Percentiles rank a stretch among this genome's conserved stretches.
Evolutionary conservation across 2,797 vertebrate genomes (phyloP).

Genomic region (Tiaroga cobitis): DNA sequence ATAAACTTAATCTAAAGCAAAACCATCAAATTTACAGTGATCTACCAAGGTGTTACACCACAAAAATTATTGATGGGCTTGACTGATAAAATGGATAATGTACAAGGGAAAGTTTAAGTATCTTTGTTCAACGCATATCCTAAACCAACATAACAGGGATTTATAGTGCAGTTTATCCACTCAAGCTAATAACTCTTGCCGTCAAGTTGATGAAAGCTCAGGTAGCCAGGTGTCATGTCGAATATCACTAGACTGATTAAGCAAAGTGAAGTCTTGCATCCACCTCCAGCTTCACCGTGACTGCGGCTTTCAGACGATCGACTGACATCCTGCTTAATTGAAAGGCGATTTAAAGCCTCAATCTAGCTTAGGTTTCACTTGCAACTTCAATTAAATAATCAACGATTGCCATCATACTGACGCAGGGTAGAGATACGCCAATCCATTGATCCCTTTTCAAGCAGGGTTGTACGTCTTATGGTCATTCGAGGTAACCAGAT

Average conservation of each 20-base stretch:
- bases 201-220: constrained; percentile 1
- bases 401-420: constrained; percentile 36
- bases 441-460: constrained; percentile 1
- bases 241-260: constrained; percentile 73
- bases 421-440: constrained; percentile 5
- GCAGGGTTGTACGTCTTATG: constrained; percentile 33
- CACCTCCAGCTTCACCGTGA: background rate
- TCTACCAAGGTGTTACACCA: background rate
- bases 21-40: background rate
- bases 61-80: background rate
- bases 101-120: background rate
- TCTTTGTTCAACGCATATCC: background rate
- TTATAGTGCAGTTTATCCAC: constrained; percentile 6
- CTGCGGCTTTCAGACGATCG: constrained; percentile 54
- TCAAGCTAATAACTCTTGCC: constrained; percentile 1
- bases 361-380: constrained; percentile 66
- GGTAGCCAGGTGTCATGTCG: constrained; percentile 41
- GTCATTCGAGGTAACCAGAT: background rate
- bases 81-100: background rate
- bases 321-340: constrained; percentile 72
- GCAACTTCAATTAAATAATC: constrained; percentile 72
- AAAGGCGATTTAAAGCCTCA: constrained; percentile 72
- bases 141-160: background rate
- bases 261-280: constrained; percentile 57
- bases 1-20: background rate